Evolutionary conservation across 2,888 invertebrate genomes (phyloP), one percentile per base, ranked within the genome.

Genomic region (Xylophagus ater): DNA sequence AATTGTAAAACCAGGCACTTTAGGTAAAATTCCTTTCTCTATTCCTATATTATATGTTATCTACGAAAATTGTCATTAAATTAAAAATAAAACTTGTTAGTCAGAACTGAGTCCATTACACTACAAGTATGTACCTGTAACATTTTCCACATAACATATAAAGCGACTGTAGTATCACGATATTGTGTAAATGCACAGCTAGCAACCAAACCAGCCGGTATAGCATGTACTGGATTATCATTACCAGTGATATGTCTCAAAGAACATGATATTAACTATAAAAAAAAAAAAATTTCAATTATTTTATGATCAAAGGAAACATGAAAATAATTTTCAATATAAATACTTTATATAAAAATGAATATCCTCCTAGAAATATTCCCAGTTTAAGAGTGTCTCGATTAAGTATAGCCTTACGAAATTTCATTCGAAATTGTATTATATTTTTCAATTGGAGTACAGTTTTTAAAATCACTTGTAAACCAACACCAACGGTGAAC

Each of bases 61-160:
- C 82, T 84, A 54, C 8, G 18, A 24, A 30, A 8, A 15, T 14
- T 15, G 7, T 30, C 15, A 21, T 8, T 8, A 23, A 23, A 23
- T 23, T 23, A 23, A 23, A 23, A 23, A 23, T 23, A 23, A 23
- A 8, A 23, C 10, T 23, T 23, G 23, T 23, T 10, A 8, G 23
- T 23, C 23, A 8, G 23, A 8, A 23, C 10, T 23, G n/a, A 13
- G 8, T 20, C 23, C 2, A 20, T 9, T 8, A 14, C 21, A 4
- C 14, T 2, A 14, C 10, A 17, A 18, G 9, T 8, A 36, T 14
- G 21, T 58, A 84, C 85, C 71, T 88, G 87, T 26, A 84, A 67
- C 31, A 78, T 72, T 66, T 88, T 88, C 81, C 86, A 85, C 65
- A 83, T 72, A 5, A 82, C 73, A 59, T 87, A 88, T 19, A 87